phyloP scores from a whole-genome alignment of 2,113 vertebrate species.

The Chaetodon auriga region DNA sequence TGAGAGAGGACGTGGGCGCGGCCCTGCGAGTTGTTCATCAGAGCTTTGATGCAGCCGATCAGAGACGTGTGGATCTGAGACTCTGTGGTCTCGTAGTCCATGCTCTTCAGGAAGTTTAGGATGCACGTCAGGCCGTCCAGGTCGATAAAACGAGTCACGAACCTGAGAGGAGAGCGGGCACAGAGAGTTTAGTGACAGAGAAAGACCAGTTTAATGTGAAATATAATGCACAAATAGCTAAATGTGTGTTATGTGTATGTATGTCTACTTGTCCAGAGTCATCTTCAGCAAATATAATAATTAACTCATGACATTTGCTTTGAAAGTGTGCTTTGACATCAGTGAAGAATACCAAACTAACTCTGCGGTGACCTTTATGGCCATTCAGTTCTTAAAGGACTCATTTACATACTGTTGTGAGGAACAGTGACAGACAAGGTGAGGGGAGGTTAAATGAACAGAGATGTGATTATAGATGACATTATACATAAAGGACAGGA shows the following conservation, averaged over 20 bases:
- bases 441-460: slow-evolving; percentile 25
- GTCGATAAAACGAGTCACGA: slow-evolving; percentile 98
- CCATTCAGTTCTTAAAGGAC: slow-evolving; percentile 32
- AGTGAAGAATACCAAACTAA: neutral
- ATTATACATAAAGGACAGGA: slow-evolving; percentile 10
- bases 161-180: slow-evolving; percentile 83
- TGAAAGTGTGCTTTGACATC: slow-evolving; percentile 6
- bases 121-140: slow-evolving; percentile 97
- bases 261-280: neutral
- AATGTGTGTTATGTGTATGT: neutral
- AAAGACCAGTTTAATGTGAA: neutral
- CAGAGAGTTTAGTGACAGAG: neutral
- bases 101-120: slow-evolving; percentile 97
- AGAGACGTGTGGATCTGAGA: slow-evolving; percentile 99
- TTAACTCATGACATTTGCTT: slow-evolving; percentile 10
- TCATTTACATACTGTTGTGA: slow-evolving; percentile 40
- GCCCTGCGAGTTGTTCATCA: slow-evolving; percentile 99
- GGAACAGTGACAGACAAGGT: slow-evolving; percentile 13
- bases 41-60: slow-evolving; percentile 98
- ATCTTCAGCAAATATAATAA: slow-evolving; percentile 12
- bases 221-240: neutral
- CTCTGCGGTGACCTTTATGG: slow-evolving; percentile 34
- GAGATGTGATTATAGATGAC: slow-evolving; percentile 18
- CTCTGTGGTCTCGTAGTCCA: slow-evolving; percentile 99
- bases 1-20: slow-evolving; percentile 96